phyloP scores from a whole-genome alignment of 37 sponge, comb jelly and placozoan genomes.

The Halichondria panicea region DNA sequence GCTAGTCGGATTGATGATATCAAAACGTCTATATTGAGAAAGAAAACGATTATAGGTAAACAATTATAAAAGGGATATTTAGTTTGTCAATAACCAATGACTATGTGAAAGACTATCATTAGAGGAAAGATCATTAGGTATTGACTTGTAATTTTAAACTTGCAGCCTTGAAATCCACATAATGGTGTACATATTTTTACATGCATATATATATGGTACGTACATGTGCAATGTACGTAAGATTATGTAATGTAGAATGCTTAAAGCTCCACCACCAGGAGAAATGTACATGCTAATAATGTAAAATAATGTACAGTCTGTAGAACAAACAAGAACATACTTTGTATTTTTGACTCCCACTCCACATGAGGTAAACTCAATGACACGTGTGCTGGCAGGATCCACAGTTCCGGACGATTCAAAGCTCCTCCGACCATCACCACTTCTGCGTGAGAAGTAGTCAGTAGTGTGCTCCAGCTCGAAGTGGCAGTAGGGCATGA shows the following conservation, averaged over 20 bases:
- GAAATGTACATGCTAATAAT: not conserved
- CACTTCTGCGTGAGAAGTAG: slow-evolving; percentile 53
- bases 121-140: too few relatives aligned
- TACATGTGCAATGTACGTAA: too few relatives aligned
- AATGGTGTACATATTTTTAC: too few relatives aligned
- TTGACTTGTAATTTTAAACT: too few relatives aligned
- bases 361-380: slow-evolving; percentile 88
- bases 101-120: not conserved
- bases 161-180: too few relatives aligned
- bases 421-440: slow-evolving; percentile 4
- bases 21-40: slow-evolving; percentile 61
- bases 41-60: too few relatives aligned
- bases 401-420: not conserved
- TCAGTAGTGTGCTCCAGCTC: slow-evolving; percentile 92
- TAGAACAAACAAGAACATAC: slow-evolving; percentile 13
- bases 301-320: not conserved
- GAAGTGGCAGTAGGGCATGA: slow-evolving; percentile 99
- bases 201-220: too few relatives aligned
- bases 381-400: slow-evolving; percentile 64
- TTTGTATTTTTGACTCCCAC: slow-evolving; percentile 58
- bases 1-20: slow-evolving; percentile 89
- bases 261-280: not conserved
- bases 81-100: not conserved
- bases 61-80: too few relatives aligned
- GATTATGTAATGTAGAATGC: not conserved